Evolutionary conservation across 2,888 invertebrate genomes (phyloP).

Genomic region (Platypus cylindrus): DNA sequence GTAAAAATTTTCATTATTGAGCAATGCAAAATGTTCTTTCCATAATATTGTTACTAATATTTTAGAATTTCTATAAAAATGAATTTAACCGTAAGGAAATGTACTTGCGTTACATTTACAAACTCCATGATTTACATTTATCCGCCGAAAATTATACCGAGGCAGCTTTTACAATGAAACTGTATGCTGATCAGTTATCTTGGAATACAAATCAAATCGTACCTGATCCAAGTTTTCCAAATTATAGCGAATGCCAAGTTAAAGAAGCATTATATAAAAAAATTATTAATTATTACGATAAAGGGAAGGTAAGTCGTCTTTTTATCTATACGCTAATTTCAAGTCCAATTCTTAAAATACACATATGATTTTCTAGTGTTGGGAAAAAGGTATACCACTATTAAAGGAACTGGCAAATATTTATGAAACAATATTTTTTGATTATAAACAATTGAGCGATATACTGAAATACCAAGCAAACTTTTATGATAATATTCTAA

Average conservation of each 20-base stretch:
- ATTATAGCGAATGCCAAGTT: conserved; percentile 76
- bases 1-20: conserved; percentile 37
- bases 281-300: conserved; percentile 85
- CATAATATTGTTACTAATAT: conserved; percentile 11
- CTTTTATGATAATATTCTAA: conserved; percentile 84
- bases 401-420: conserved; percentile 79
- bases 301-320: conserved; percentile 74
- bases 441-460: conserved; percentile 77
- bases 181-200: conserved; percentile 82
- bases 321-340: no score
- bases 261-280: conserved; percentile 81
- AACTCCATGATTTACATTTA: conserved; percentile 82
- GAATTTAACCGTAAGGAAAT: conserved; percentile 92
- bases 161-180: conserved; percentile 84
- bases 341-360: no score
- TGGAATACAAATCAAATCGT: conserved; percentile 64
- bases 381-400: conserved; percentile 91
- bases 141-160: conserved; percentile 88
- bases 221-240: conserved; percentile 56
- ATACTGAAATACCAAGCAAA: conserved; percentile 76
- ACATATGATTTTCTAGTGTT: conserved; percentile 66
- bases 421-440: conserved; percentile 76
- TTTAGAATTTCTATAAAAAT: conserved; percentile 88
- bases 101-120: conserved; percentile 92
- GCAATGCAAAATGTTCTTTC: background rate